A percentile compares a stretch with the other conserved stretches of the same genome.
phyloP scores from a whole-genome alignment of 1,140 invertebrate species.

The Kradibia gibbosae region DNA sequence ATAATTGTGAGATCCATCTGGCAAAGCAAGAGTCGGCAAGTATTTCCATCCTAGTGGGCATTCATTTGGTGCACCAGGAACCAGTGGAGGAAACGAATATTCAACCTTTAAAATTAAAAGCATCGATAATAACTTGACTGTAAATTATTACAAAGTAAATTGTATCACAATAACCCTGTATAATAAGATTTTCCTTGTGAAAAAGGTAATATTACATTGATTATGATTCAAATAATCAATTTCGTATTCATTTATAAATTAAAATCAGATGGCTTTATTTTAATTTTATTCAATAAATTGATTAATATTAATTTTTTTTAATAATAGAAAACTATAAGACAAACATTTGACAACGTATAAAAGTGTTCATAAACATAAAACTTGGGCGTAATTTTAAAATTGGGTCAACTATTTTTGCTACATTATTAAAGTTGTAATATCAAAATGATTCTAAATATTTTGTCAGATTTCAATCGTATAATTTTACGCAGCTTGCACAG shows the following conservation, averaged over 20 bases:
- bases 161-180: too few relatives aligned
- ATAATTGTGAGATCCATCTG: conserved; percentile 98
- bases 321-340: too few relatives aligned
- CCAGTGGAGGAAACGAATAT: conserved; percentile 93
- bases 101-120: conserved; percentile 82
- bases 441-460: background rate
- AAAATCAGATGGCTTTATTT: too few relatives aligned
- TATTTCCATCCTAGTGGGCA: conserved; percentile 95
- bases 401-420: background rate
- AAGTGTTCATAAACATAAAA: too few relatives aligned
- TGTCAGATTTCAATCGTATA: background rate
- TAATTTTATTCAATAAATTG: too few relatives aligned
- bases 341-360: too few relatives aligned
- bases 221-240: too few relatives aligned
- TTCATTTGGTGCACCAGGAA: conserved; percentile 84
- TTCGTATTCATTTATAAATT: too few relatives aligned
- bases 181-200: too few relatives aligned
- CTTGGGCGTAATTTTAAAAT: background rate
- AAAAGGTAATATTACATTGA: too few relatives aligned
- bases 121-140: background rate
- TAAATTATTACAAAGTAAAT: conserved; percentile 1
- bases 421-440: background rate
- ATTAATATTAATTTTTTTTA: too few relatives aligned
- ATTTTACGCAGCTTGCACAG: background rate
- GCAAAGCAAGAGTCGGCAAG: conserved; percentile 93